Evolutionary conservation across 2,113 vertebrate genomes (phyloP).

Genomic region (Tupaia tana): DNA sequence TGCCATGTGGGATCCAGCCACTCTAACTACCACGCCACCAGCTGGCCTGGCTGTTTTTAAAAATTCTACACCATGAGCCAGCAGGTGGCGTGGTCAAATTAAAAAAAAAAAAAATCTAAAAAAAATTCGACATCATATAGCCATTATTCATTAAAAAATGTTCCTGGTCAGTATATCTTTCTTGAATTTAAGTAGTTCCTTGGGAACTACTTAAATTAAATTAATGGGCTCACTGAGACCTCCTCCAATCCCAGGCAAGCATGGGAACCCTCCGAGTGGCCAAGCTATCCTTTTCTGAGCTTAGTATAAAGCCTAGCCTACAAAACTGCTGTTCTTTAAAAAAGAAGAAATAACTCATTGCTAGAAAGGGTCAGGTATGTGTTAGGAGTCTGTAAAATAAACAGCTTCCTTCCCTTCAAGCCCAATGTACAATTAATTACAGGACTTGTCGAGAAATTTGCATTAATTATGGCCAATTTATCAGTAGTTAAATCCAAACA

Average conservation of each 20-base stretch:
- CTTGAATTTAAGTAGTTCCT: constrained; percentile 79
- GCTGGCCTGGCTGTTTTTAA: too few relatives aligned
- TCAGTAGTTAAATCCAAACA: not conserved
- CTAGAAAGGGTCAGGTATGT: not conserved
- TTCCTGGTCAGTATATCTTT: constrained; percentile 75
- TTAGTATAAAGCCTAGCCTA: too few relatives aligned
- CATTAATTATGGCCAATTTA: not conserved
- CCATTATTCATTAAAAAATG: constrained; percentile 42
- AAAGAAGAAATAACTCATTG: not conserved
- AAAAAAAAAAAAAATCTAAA: too few relatives aligned
- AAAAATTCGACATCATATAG: constrained; percentile 38
- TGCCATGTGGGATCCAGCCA: too few relatives aligned
- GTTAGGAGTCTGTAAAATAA: not conserved
- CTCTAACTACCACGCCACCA: too few relatives aligned
- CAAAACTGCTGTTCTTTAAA: not conserved
- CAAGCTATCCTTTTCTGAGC: not conserved
- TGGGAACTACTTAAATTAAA: constrained; percentile 80
- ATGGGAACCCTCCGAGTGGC: not conserved
- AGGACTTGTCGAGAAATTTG: not conserved
- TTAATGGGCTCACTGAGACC: not conserved
- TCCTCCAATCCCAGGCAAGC: not conserved
- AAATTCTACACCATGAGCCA: too few relatives aligned
- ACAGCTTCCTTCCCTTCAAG: not conserved
- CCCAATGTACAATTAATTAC: not conserved
- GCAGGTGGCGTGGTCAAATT: too few relatives aligned